Evolutionary conservation across 2,888 invertebrate species (phyloP).

Genomic region (Alcis repandata): DNA sequence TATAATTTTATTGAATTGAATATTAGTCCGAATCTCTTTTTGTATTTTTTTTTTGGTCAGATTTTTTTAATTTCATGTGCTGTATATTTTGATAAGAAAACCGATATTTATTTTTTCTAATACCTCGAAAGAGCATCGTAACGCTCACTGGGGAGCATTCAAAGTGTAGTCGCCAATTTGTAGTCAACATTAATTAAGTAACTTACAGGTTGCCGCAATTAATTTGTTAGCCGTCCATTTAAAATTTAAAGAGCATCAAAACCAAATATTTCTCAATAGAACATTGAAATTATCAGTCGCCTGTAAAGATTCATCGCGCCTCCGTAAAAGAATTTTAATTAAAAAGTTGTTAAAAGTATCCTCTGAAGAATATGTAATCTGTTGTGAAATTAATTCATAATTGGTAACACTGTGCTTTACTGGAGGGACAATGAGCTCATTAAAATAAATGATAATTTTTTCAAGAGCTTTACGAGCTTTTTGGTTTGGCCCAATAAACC

Average conservation of each 20-base stretch:
- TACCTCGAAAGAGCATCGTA: neutral
- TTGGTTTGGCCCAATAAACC: neutral
- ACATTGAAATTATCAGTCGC: slow-evolving; percentile 72
- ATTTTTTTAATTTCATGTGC: too few relatives aligned
- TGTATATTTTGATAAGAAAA: too few relatives aligned
- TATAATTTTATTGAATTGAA: too few relatives aligned
- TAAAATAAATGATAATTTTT: slow-evolving; percentile 9
- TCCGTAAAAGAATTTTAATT: slow-evolving; percentile 79
- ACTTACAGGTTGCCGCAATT: slow-evolving; percentile 1
- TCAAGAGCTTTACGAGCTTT: neutral
- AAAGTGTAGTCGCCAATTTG: neutral
- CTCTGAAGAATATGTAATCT: slow-evolving; percentile 78
- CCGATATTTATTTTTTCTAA: too few relatives aligned
- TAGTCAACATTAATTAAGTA: neutral
- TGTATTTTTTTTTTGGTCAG: too few relatives aligned
- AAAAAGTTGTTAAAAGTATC: slow-evolving; percentile 77
- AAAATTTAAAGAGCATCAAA: slow-evolving; percentile 26
- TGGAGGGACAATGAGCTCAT: slow-evolving; percentile 38
- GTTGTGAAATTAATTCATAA: slow-evolving; percentile 80
- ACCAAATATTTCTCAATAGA: slow-evolving; percentile 41
- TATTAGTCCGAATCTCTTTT: too few relatives aligned
- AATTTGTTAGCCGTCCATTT: neutral
- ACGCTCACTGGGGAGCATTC: neutral
- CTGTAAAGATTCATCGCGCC: slow-evolving; percentile 68
- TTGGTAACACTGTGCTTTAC: slow-evolving; percentile 65